Percentiles rank a stretch among this genome's conserved stretches.
Evolutionary conservation across 2,113 vertebrate genomes (phyloP).

Genomic region (Indicator indicator): DNA sequence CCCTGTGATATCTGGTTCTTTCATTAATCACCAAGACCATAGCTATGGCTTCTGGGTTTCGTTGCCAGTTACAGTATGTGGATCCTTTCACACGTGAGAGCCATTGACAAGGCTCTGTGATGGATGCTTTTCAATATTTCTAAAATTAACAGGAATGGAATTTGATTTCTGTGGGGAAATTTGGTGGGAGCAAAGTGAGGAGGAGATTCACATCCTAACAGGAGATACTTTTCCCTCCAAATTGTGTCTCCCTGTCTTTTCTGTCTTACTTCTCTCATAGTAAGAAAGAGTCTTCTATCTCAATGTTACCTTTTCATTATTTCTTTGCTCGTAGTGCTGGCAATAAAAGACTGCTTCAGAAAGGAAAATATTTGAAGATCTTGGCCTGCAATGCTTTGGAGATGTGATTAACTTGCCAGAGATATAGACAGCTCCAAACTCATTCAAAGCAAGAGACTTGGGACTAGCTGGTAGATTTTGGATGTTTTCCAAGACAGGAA

Average conservation of each 20-base stretch:
- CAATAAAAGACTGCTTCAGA: background rate
- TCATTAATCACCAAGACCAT: background rate
- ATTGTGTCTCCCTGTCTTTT: background rate
- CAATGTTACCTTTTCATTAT: background rate
- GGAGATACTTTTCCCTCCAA: background rate
- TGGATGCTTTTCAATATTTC: background rate
- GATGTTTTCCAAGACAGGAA: background rate
- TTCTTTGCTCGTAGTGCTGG: background rate
- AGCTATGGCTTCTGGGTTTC: background rate
- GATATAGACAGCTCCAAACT: background rate
- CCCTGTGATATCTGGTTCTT: background rate
- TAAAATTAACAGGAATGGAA: background rate
- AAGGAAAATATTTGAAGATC: background rate
- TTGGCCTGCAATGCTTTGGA: background rate
- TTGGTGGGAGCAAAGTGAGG: background rate
- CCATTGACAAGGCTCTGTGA: background rate
- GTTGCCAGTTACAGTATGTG: background rate
- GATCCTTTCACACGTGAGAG: background rate
- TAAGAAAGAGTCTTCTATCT: background rate
- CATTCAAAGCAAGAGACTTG: background rate
- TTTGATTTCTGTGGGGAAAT: background rate
- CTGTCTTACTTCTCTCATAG: too few species aligned
- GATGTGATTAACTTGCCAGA: background rate
- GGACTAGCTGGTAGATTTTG: background rate
- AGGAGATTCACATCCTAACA: accelerated